Base-by-base conservation (phyloP, 1,140 invertebrate genomes). In the Grapholita molesta region DNA sequence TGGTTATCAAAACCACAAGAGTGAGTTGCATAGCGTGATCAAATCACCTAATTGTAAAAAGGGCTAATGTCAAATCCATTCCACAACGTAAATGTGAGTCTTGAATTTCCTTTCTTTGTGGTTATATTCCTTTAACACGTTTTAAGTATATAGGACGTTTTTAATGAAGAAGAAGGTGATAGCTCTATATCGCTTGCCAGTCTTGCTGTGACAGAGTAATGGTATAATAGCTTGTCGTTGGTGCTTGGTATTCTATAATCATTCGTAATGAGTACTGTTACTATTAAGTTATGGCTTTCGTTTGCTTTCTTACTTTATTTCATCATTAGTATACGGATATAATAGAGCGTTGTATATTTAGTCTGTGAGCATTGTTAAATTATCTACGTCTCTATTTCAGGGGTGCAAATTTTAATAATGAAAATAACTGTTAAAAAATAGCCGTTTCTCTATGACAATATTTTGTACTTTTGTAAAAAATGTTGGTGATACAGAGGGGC, bases 131-230 rank as follows among this genome's bases (percentile, higher is more conserved):
- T 21, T 21, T 48, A 21, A 3, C 18, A 48, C 12, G 7, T 48
- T 9, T 8, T 6, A 18, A 2, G 42, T 48, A 48, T 1, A 48
- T 48, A 18, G 7, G 21, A 21, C 21, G 5, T 48, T 48, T 48
- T 48, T 48, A 5, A 21, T 48, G n/a, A 3, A 48, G 42, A 8
- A 61, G 35, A 38, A 15, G n/a, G 24, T 61, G 55, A 61, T 61
- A 28, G 55, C 28, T 61, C 55, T 28, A 61, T 57, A 57, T 28
- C 12, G 25, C 55, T 61, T 61, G 55, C 32, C 55, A 61, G 55
- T 61, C 24, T 32, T 28, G 55, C 25, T 61, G 55, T 30, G 55
- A 61, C 55, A 61, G 25, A 11, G n/a, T 61, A 61, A 61, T 61
- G 24, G 55, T 32, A 28, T 61, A 61, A 61, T 61, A 61, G 21